These are phyloP conservation scores for Hipparchia semele DNA, from an alignment of 2,888 invertebrate genomes.

Conservation along the genomic window DNA sequence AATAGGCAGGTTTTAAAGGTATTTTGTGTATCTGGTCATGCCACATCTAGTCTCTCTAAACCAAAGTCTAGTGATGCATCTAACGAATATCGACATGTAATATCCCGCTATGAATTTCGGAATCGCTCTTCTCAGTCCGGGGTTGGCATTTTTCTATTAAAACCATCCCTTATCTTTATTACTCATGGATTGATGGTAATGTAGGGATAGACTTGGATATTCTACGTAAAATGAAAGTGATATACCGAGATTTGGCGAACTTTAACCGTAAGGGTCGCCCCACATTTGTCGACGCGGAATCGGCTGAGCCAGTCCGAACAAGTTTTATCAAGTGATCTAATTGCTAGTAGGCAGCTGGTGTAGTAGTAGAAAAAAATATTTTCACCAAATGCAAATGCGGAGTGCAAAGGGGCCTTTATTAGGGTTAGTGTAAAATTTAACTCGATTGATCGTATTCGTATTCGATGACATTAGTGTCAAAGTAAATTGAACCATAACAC, in stretches of 20 bases:
- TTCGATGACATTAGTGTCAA: too few relatives aligned
- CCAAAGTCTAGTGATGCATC: constrained; percentile 47
- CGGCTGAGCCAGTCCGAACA: too few relatives aligned
- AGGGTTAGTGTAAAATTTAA: too few relatives aligned
- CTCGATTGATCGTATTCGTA: too few relatives aligned
- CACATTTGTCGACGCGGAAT: too few relatives aligned
- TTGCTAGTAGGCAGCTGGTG: too few relatives aligned
- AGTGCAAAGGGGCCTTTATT: too few relatives aligned
- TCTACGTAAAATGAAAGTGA: not conserved
- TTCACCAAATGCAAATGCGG: too few relatives aligned
- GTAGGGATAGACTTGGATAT: not conserved
- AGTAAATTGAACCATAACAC: too few relatives aligned
- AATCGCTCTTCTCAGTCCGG: constrained; percentile 26
- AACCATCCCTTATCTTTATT: constrained; percentile 28
- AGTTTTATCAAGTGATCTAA: too few relatives aligned
- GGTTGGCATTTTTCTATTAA: constrained; percentile 46
- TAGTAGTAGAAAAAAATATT: too few relatives aligned
- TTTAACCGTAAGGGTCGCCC: not conserved
- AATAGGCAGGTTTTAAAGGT: too few relatives aligned
- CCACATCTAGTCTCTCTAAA: constrained; percentile 50
- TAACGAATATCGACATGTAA: constrained; percentile 50
- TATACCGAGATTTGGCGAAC: not conserved
- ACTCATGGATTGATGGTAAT: constrained; percentile 21
- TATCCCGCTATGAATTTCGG: constrained; percentile 45
- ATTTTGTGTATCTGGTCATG: not conserved